Evolutionary conservation across 2,888 invertebrate genomes (phyloP).

Genomic region (Meloe dianella): DNA sequence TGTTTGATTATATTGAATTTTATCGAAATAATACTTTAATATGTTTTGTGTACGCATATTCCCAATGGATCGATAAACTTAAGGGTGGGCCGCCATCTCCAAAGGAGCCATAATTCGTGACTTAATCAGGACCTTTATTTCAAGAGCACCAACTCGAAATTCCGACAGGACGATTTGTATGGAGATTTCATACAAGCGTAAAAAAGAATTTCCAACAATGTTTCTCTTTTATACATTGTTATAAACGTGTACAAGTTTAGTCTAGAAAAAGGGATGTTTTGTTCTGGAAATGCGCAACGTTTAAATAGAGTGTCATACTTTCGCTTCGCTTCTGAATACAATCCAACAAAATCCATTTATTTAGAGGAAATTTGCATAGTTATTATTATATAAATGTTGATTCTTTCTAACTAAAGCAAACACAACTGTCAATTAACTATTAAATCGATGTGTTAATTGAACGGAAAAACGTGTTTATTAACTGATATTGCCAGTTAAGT

Average conservation of each 20-base stretch:
- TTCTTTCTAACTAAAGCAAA: not conserved
- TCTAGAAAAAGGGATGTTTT: slow-evolving; percentile 22
- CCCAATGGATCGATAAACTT: slow-evolving; percentile 19
- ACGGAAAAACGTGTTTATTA: not conserved
- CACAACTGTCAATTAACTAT: slow-evolving; percentile 2
- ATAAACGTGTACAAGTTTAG: slow-evolving; percentile 35
- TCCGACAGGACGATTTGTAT: slow-evolving; percentile 53
- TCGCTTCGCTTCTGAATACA: not conserved
- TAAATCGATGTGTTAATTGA: slow-evolving; percentile 5
- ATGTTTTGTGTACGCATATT: slow-evolving; percentile 14
- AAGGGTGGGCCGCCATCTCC: not conserved
- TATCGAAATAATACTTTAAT: not conserved
- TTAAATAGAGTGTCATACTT: not conserved
- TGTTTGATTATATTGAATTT: not conserved
- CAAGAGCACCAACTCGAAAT: slow-evolving; percentile 45
- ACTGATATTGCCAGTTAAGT: not conserved
- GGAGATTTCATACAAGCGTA: slow-evolving; percentile 44
- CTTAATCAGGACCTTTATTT: slow-evolving; percentile 40
- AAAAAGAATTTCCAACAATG: slow-evolving; percentile 42
- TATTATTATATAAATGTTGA: slow-evolving; percentile 17
- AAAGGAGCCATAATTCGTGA: slow-evolving; percentile 31
- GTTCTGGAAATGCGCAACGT: slow-evolving; percentile 25
- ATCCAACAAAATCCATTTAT: slow-evolving; percentile 4
- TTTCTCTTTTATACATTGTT: slow-evolving; percentile 44
- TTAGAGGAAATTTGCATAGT: slow-evolving; percentile 16